These are phyloP conservation scores for Zosterops lateralis DNA, from an alignment of 2,113 vertebrate genomes.

Conservation along the genomic window DNA sequence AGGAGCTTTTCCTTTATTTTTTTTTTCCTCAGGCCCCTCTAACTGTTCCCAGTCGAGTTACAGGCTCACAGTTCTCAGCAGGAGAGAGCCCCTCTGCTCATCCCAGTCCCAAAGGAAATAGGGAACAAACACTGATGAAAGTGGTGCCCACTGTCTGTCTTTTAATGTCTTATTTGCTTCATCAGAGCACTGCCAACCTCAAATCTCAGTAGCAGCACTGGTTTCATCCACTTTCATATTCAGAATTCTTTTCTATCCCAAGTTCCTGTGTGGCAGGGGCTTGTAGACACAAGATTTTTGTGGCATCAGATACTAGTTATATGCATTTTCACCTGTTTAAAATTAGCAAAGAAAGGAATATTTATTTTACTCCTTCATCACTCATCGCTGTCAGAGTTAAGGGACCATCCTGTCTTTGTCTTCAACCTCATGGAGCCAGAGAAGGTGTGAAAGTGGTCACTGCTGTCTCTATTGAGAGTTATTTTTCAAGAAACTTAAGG, in stretches of 20 bases:
- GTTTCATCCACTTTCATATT: background rate
- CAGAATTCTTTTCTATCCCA: background rate
- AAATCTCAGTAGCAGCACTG: background rate
- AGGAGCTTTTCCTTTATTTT: background rate
- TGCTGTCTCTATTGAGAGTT: background rate
- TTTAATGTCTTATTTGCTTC: background rate
- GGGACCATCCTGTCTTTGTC: background rate
- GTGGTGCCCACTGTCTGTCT: background rate
- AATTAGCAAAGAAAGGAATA: background rate
- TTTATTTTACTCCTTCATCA: background rate
- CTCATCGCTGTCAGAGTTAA: background rate
- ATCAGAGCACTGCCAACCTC: background rate
- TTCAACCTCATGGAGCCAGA: background rate
- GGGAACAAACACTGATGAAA: background rate
- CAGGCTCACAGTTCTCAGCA: background rate
- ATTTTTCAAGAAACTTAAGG: background rate
- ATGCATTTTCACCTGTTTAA: background rate
- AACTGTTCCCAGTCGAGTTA: background rate
- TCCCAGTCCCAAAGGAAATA: background rate
- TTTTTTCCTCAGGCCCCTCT: background rate
- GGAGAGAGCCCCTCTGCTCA: background rate
- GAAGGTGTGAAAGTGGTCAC: background rate
- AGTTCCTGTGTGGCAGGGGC: background rate
- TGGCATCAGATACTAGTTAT: background rate
- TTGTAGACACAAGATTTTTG: background rate